These are phyloP conservation scores for Icerya purchasi DNA, from an alignment of 2,888 invertebrate species.

Conservation along the genomic window DNA sequence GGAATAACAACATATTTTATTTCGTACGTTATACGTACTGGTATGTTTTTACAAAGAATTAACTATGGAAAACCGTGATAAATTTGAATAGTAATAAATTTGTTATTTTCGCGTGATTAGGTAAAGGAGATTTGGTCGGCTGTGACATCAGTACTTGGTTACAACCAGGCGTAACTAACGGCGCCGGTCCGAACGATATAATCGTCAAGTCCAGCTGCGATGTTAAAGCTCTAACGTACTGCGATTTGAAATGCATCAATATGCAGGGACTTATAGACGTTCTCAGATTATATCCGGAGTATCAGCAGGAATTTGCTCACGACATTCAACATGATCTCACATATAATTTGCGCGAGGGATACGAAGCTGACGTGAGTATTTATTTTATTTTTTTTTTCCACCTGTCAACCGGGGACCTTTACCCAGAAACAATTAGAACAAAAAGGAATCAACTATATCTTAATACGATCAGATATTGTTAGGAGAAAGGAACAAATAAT, in stretches of 20 bases:
- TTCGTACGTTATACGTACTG: no score
- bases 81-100: no score
- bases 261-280: conserved; percentile 78
- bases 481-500: no score
- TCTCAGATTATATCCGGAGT: conserved; percentile 75
- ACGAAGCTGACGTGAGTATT: conserved; percentile 50
- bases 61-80: no score
- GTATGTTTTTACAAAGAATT: no score
- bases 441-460: no score
- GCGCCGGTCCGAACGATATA: conserved; percentile 40
- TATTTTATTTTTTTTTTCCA: no score
- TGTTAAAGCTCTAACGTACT: conserved; percentile 81
- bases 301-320: conserved; percentile 78
- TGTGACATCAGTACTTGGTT: conserved; percentile 71
- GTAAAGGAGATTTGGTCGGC: conserved; percentile 87
- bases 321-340: conserved; percentile 90
- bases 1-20: no score
- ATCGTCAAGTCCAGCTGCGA: conserved; percentile 85
- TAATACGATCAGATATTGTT: no score
- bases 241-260: conserved; percentile 83
- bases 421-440: no score
- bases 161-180: conserved; percentile 30
- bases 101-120: no score
- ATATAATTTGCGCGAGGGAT: conserved; percentile 80
- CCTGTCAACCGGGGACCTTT: no score